Conservation (phyloP, 2,888 invertebrate genomes). For the Noctua janthe region DNA sequence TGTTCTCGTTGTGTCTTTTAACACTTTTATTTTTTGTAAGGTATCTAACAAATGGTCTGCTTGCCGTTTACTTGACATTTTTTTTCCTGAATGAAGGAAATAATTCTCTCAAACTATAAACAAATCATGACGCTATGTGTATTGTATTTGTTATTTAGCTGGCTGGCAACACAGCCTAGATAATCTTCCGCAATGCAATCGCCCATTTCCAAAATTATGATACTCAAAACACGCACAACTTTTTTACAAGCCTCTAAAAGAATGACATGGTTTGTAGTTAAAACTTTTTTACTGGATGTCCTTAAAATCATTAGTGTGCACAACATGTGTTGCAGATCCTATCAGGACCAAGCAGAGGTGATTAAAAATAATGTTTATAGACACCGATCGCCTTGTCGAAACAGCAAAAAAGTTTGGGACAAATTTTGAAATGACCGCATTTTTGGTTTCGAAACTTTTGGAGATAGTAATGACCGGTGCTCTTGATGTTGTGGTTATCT, state of each 20-base stretch:
- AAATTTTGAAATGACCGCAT: slow-evolving; percentile 76
- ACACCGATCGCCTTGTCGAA: slow-evolving; percentile 65
- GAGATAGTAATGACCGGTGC: slow-evolving; percentile 48
- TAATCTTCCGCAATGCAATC: neutral
- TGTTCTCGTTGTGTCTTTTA: slow-evolving; percentile 6
- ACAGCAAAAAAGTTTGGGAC: slow-evolving; percentile 74
- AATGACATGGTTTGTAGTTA: slow-evolving; percentile 60
- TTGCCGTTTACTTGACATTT: neutral
- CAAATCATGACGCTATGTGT: neutral
- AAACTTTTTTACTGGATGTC: slow-evolving; percentile 73
- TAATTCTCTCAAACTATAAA: neutral
- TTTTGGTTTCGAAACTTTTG: slow-evolving; percentile 37
- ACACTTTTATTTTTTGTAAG: slow-evolving; percentile 7
- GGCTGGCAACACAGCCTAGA: neutral
- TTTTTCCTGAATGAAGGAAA: neutral
- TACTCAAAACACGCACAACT: slow-evolving; percentile 9
- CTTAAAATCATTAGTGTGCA: slow-evolving; percentile 83
- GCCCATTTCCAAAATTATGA: neutral
- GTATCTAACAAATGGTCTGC: neutral
- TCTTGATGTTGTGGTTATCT: slow-evolving; percentile 29
- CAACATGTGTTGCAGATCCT: slow-evolving; percentile 87
- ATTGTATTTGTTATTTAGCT: neutral
- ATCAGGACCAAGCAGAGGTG: slow-evolving; percentile 75
- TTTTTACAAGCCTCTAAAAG: slow-evolving; percentile 54
- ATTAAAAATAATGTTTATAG: slow-evolving; percentile 85